Evolutionary conservation across 23 tunicate genomes (phyloP), one percentile per base, ranked within the genome.

Genomic region (Aplidium turbinatum): DNA sequence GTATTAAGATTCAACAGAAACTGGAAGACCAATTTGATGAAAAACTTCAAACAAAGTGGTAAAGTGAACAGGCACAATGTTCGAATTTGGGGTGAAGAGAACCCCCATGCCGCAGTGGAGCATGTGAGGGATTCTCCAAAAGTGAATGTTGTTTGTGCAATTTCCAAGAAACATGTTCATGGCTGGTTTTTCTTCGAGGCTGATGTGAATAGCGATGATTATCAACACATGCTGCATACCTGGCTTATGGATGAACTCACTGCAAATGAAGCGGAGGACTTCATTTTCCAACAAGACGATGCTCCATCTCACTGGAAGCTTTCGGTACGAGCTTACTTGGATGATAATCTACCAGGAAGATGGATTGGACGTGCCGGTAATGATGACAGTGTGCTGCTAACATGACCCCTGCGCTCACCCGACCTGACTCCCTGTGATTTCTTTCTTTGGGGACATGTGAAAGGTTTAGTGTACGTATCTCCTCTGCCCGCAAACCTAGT

Each of bases 271-370:
- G 25, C 48, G 36, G 72, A 38, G 25, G 50, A 65, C 50, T 65
- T 65, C 50, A 65, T 65, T 65, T 65, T 35, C 50, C 50, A 65
- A 35, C 72, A 65, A 23, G 72, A 65, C 27, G 50, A 50, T 35
- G 72, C 72, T 36, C 72, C 50, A 65, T 30, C 72, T 11, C 72
- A 65, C 72, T 65, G 72, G 72, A 65, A 18, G n/a, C 72, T 65
- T 23, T 35, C 50, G 9, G 72, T 65, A 3, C 48, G 72, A 65
- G 50, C 48, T 36, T 65, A 7, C 28, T 23, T 65, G 50, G 38
- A 65, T 38, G 50, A 35, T 11, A 65, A 65, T 35, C 72, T 65
- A 50, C 50, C 50, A 65, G 50, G 50, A 19, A 65, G 50, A 65
- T 65, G 72, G 50, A 65, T 65, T 38, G 72, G 72, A 38, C 48